Conservation (phyloP, 2,888 invertebrate genomes). For the Cheilosia impressa region DNA sequence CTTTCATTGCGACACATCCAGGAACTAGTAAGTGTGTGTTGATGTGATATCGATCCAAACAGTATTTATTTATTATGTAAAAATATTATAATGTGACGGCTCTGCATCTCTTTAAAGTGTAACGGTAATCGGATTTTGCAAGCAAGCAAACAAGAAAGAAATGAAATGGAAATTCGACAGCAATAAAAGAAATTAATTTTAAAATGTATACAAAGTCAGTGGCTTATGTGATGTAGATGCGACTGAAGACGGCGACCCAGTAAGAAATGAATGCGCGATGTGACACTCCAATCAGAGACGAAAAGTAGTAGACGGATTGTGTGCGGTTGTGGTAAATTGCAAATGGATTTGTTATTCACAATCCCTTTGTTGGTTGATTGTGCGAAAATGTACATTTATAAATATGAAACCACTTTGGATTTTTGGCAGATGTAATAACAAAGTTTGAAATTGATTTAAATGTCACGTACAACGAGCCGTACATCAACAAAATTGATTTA, state of each 20-base stretch:
- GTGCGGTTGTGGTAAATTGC: no score
- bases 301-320: background rate
- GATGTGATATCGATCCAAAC: conserved; percentile 36
- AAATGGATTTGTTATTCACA: no score
- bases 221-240: background rate
- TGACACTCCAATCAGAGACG: conserved; percentile 28
- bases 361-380: no score
- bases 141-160: conserved; percentile 47
- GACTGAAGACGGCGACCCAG: conserved; percentile 15
- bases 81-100: conserved; percentile 65
- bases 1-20: conserved; percentile 72
- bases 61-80: conserved; percentile 62
- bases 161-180: conserved; percentile 57
- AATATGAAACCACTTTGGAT: no score
- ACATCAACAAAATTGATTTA: no score
- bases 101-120: conserved; percentile 63
- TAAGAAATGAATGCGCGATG: conserved; percentile 3
- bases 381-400: no score
- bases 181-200: conserved; percentile 40
- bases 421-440: no score
- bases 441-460: no score
- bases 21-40: conserved; percentile 45
- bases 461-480: no score
- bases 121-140: conserved; percentile 71
- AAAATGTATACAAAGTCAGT: conserved; percentile 43